Evolutionary conservation across 2,797 vertebrate species (phyloP).

Genomic region (Gila robusta): DNA sequence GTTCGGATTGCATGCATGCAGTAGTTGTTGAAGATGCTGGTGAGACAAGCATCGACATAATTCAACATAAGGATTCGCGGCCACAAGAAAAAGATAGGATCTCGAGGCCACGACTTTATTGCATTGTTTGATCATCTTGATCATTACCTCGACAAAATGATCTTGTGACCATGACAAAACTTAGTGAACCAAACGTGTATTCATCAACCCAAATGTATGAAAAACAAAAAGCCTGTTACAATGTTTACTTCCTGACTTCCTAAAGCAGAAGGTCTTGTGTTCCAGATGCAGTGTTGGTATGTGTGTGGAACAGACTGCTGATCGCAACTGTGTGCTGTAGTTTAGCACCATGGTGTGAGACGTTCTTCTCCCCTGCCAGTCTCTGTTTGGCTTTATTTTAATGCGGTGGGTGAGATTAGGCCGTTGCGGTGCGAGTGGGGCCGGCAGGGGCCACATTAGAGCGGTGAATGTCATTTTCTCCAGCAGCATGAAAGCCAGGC

Average conservation of each 20-base stretch:
- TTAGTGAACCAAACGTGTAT: not conserved
- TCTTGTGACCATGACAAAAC: not conserved
- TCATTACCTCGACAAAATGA: not conserved
- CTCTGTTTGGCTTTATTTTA: slow-evolving; percentile 64
- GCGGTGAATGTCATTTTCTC: slow-evolving; percentile 66
- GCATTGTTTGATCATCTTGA: not conserved
- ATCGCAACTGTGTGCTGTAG: slow-evolving; percentile 56
- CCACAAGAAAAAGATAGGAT: not conserved
- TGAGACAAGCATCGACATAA: not conserved
- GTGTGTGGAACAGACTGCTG: slow-evolving; percentile 41
- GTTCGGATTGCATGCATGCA: not conserved
- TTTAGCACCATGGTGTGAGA: slow-evolving; percentile 60
- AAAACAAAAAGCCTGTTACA: not conserved
- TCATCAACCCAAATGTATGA: not conserved
- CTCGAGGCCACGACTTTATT: not conserved
- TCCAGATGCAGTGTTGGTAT: slow-evolving; percentile 26
- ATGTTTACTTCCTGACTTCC: slow-evolving; percentile 16
- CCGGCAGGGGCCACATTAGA: slow-evolving; percentile 68
- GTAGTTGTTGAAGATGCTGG: not conserved
- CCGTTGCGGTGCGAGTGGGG: slow-evolving; percentile 44
- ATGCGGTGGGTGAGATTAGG: slow-evolving; percentile 62
- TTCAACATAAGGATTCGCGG: too few species aligned
- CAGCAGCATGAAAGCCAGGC: slow-evolving; percentile 64
- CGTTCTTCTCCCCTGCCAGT: slow-evolving; percentile 52
- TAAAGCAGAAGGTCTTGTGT: slow-evolving; percentile 19